Base-by-base conservation (phyloP, 1,140 invertebrate species). In the Bombus huntii region DNA sequence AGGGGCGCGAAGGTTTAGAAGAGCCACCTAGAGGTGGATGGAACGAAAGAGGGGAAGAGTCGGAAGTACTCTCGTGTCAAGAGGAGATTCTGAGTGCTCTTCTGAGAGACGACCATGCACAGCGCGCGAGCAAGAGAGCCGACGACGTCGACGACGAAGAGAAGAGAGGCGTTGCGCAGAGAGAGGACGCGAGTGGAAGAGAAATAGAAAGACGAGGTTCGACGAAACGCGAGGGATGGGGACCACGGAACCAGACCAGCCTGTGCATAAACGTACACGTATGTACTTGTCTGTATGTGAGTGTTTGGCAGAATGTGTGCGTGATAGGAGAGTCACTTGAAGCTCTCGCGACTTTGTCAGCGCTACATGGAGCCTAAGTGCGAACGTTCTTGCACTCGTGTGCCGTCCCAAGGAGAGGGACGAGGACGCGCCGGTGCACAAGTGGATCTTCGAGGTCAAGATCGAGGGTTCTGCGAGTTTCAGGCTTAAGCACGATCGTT, bases 331-430 rank as follows among this genome's bases (percentile, higher is more conserved):
- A 92, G 80, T 83, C 83, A 86, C 89, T 89, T 85, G 90, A 87
- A 89, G 86, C 85, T 88, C 91, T 92, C 88, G 91, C 92, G 93
- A 94, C 94, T 95, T 95, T 94, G 94, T 95, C 94, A 95, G 94
- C 94, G 92, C 93, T 94, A 91, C 92, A 90, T 91, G 87, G 84
- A 85, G 84, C 85, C 90, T 72, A 92, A 92, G 92, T 92, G 92
- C 87, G 91, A 93, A 92, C 91, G 91, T 90, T 92, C 92, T 93
- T 81, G 83, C 85, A 87, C 88, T 91, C 85, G 83, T 91, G 86
- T 92, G 91, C 92, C 90, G 88, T 93, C 90, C 91, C 88, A 89
- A 88, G 88, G 75, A 92, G 91, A 90, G 73, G 53, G 83, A 87
- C 83, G 87, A 89, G 87, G 81, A 86, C 76, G 88, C 65, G 86